phyloP scores from a whole-genome alignment of 2,797 vertebrate species.

The Pangasius mekongensis region DNA sequence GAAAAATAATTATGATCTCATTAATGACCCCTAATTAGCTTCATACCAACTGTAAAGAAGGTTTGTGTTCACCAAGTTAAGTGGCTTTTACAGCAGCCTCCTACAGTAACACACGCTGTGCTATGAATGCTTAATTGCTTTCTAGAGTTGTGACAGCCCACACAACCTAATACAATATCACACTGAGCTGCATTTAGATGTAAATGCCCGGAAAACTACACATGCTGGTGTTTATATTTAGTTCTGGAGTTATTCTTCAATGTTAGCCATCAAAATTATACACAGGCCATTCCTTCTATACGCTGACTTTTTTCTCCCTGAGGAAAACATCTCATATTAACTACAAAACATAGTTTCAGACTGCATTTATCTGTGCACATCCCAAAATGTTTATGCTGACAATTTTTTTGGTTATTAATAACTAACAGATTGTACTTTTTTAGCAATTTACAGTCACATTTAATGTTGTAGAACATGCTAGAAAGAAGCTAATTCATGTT shows the following conservation, averaged over 20 bases:
- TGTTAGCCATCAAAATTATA: background rate
- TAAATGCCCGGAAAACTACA: conserved; percentile 21
- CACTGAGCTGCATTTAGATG: conserved; percentile 33
- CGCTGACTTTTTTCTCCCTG: background rate
- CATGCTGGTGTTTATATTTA: conserved; percentile 5
- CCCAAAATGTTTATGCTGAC: background rate
- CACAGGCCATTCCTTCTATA: background rate
- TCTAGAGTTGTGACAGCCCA: conserved; percentile 37
- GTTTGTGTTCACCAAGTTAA: conserved; percentile 33
- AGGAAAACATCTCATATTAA: background rate
- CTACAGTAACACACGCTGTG: conserved; percentile 20
- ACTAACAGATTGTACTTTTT: background rate
- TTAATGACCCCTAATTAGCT: conserved; percentile 52
- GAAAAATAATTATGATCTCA: conserved; percentile 49
- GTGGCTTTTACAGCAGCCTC: conserved; percentile 1
- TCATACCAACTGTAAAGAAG: conserved; percentile 33
- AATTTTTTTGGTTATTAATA: background rate
- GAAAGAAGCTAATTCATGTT: background rate
- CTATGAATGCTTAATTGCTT: conserved; percentile 42
- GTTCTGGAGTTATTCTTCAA: background rate
- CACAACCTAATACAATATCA: conserved; percentile 45
- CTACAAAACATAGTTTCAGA: background rate
- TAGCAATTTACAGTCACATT: background rate
- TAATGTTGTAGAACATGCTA: background rate
- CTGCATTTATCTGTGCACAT: background rate